These are phyloP conservation scores for Volucella inanis DNA, from an alignment of 2,888 invertebrate genomes.

Conservation along the genomic window DNA sequence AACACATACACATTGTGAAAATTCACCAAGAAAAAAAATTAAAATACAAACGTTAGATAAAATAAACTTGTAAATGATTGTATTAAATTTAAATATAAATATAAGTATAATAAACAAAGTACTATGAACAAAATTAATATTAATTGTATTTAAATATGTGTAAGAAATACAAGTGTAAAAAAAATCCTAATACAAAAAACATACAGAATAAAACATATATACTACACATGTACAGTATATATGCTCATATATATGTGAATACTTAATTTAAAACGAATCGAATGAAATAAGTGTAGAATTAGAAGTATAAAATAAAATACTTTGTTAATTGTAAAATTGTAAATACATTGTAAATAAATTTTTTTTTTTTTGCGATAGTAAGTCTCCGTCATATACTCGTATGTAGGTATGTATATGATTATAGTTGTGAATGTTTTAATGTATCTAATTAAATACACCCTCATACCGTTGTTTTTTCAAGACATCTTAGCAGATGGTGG, in stretches of 20 bases:
- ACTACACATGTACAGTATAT: not conserved
- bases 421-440: slow-evolving; percentile 28
- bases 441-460: slow-evolving; percentile 45
- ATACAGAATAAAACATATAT: not conserved
- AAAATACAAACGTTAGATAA: slow-evolving; percentile 26
- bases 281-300: slow-evolving; percentile 29
- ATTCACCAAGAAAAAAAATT: not conserved
- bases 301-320: slow-evolving; percentile 61
- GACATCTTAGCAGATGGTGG: slow-evolving; percentile 97
- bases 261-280: slow-evolving; percentile 20
- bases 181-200: slow-evolving; percentile 1
- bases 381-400: slow-evolving; percentile 20
- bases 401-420: not conserved
- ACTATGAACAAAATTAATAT: slow-evolving; percentile 23
- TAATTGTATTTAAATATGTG: slow-evolving; percentile 9
- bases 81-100: slow-evolving; percentile 13
- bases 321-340: slow-evolving; percentile 70
- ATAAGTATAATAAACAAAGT: not conserved
- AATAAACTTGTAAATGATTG: slow-evolving; percentile 18
- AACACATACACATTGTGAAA: slow-evolving; percentile 1
- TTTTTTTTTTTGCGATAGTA: slow-evolving; percentile 25
- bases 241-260: slow-evolving; percentile 10
- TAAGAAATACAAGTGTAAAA: slow-evolving; percentile 16
- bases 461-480: slow-evolving; percentile 98
- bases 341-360: slow-evolving; percentile 65